Percentiles rank a stretch among this genome's conserved stretches.
phyloP scores from a whole-genome alignment of 1,140 invertebrate genomes.

The Bombus breviceps region DNA sequence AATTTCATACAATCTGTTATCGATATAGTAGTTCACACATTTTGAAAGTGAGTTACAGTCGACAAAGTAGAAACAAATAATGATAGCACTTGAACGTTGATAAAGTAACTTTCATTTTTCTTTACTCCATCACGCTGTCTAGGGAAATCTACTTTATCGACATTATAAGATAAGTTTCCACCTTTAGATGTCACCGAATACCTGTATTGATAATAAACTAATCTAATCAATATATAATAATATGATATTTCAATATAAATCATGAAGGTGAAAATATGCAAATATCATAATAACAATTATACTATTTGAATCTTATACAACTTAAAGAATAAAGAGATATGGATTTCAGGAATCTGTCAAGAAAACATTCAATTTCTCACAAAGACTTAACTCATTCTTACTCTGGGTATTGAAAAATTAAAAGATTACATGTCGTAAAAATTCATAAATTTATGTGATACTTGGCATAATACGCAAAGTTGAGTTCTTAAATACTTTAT shows the following conservation, averaged over 20 bases:
- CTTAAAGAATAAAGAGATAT: not conserved
- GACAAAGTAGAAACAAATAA: not conserved
- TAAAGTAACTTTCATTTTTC: not conserved
- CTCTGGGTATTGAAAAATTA: not conserved
- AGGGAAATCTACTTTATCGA: not conserved
- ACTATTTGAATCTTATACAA: not conserved
- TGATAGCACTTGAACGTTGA: not conserved
- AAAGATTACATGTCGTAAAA: not conserved
- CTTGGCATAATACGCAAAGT: constrained; percentile 10
- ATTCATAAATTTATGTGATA: not conserved
- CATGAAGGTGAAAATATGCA: too few relatives aligned
- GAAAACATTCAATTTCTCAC: not conserved
- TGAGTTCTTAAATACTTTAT: constrained; percentile 70
- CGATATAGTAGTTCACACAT: not conserved
- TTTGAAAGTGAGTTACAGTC: not conserved
- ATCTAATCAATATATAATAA: not conserved
- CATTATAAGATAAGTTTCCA: too few relatives aligned
- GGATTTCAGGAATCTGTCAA: too few relatives aligned
- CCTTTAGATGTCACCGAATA: constrained; percentile 1
- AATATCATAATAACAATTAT: not conserved
- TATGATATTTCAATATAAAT: not conserved
- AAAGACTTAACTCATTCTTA: not conserved
- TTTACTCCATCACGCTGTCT: fast-evolving
- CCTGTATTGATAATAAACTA: not conserved
- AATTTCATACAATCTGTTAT: not conserved